Percentiles rank a stretch among this genome's conserved stretches.
Conservation (phyloP, 2,888 invertebrate species). For the Tuberolachnus salignus region DNA sequence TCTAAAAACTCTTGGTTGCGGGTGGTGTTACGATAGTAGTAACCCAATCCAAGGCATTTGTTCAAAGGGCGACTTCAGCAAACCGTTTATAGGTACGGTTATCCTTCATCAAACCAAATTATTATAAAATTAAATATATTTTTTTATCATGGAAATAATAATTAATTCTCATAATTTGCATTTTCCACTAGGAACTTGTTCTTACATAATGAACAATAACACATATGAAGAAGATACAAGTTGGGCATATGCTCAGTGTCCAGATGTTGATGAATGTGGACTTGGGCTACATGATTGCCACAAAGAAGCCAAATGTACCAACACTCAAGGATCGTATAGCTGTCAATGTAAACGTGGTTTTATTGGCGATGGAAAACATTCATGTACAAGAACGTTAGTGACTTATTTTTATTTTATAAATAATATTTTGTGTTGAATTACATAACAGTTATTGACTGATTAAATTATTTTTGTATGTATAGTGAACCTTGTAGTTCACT, state of each 20-base stretch:
- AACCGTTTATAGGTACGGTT: slow-evolving; percentile 70
- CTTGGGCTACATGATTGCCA: slow-evolving; percentile 88
- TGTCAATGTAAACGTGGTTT: slow-evolving; percentile 89
- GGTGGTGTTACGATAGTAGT: slow-evolving; percentile 89
- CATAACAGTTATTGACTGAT: too few relatives aligned
- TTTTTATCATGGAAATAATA: too few relatives aligned
- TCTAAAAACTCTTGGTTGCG: slow-evolving; percentile 83
- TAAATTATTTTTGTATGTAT: too few relatives aligned
- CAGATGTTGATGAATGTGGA: slow-evolving; percentile 92
- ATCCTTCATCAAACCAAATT: neutral
- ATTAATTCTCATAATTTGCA: too few relatives aligned
- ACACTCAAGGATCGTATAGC: slow-evolving; percentile 87
- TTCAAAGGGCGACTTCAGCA: slow-evolving; percentile 84
- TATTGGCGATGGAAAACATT: slow-evolving; percentile 82
- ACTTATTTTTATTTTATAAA: too few relatives aligned
- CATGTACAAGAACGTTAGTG: slow-evolving; percentile 76
- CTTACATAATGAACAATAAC: slow-evolving; percentile 68
- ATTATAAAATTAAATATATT: neutral
- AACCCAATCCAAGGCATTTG: slow-evolving; percentile 88
- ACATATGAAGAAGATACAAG: slow-evolving; percentile 69
- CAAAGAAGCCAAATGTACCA: slow-evolving; percentile 86
- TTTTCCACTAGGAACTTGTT: slow-evolving; percentile 64
- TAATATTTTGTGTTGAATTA: too few relatives aligned
- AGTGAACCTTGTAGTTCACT: too few relatives aligned
- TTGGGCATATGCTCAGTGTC: slow-evolving; percentile 92